phyloP scores from a whole-genome alignment of 2,888 invertebrate species.

The Andrena bucephala region DNA sequence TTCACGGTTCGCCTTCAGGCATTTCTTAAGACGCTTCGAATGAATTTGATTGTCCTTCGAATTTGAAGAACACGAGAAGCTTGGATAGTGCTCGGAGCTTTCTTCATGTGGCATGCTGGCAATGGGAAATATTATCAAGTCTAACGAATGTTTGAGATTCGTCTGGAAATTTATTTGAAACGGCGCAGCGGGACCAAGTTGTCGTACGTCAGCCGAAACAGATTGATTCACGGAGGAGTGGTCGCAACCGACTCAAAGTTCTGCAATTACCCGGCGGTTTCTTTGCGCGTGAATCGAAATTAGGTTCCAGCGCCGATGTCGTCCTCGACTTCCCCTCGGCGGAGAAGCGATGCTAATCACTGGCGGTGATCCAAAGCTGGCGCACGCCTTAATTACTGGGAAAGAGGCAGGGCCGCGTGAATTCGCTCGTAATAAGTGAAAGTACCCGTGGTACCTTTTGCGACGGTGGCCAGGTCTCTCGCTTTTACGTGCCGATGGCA shows the following conservation, averaged over 20 bases:
- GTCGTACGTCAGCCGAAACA: neutral
- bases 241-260: neutral
- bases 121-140: too few species aligned
- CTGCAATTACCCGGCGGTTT: neutral
- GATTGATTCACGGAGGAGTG: neutral
- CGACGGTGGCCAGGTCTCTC: conserved; percentile 31
- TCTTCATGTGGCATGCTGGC: too few species aligned
- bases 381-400: conserved; percentile 52
- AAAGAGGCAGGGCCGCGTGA: conserved; percentile 43
- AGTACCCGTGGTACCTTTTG: conserved; percentile 54
- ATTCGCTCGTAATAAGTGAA: conserved; percentile 64
- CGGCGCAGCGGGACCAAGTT: neutral
- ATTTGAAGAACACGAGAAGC: too few species aligned
- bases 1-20: too few species aligned
- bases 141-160: too few species aligned
- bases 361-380: conserved; percentile 2
- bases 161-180: neutral
- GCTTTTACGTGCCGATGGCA: conserved; percentile 61
- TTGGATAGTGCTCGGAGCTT: too few species aligned
- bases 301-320: conserved; percentile 11
- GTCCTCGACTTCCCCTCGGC: neutral
- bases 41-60: too few species aligned
- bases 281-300: conserved; percentile 4
- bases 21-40: too few species aligned
- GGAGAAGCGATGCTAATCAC: conserved; percentile 35